Base-by-base conservation (phyloP, 2,888 invertebrate species). In the Dicycla oo region DNA sequence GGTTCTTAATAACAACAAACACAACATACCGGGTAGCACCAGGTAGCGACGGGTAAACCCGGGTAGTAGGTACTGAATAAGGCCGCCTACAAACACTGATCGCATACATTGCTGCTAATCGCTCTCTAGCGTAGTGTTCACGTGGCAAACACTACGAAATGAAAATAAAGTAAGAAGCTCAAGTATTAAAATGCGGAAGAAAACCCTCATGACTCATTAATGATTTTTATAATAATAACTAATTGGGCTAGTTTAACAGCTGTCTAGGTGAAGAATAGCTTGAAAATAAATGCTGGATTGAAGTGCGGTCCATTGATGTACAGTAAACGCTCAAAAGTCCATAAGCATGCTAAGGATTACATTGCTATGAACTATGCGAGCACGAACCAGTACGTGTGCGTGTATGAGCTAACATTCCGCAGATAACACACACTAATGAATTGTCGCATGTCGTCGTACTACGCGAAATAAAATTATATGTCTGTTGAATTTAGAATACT, bases 81-180 rank as follows among this genome's bases (percentile, higher is more conserved):
- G 56, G 58, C 66, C 26, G 47, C 51, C 63, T 43, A 47, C 64
- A 54, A 64, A 76, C 73, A 68, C 66, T 60, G 64, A 70, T 58
- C 60, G 57, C 71, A 77, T 63, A 73, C 67, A 74, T 78, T 75
- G 81, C 64, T 63, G 78, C 73, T 85, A 83, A 85, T 78, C 73
- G 75, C 43, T 65, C 76, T 56, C 66, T 60, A 65, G 70, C 57
- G 34, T 47, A n/a, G 49, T 54, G 56, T 75, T 77, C 69, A 43
- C 75, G n/a, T 64, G n/a, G 18, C 18, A n/a, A 53, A 49, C 13
- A 18, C 4, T 15, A n/a, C 43, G 10, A 1, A 6, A 18, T 18
- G 54, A 23, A 60, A 15, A 20, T 34, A 8, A 68, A 26, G 30
- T 7, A 2, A 80, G 80, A 69, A 75, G 63, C 5, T 26, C 53